These are phyloP conservation scores for Drosophila kikkawai DNA, from an alignment of 1,140 invertebrate genomes.

Conservation along the genomic window DNA sequence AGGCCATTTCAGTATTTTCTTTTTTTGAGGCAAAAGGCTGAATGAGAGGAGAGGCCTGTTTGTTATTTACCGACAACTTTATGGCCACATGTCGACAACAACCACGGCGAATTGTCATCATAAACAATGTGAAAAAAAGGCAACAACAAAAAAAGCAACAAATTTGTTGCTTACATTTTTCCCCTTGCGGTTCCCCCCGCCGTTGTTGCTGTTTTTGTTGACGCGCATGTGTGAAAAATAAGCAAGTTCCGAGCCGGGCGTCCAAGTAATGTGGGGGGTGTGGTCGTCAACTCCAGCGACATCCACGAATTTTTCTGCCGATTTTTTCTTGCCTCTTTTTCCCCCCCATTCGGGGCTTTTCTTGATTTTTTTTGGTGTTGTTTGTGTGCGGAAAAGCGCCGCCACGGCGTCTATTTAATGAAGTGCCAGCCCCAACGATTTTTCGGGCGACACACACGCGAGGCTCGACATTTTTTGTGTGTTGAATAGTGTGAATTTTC, in stretches of 20 bases:
- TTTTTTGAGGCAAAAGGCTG: slow-evolving; percentile 15
- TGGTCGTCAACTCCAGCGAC: slow-evolving; percentile 44
- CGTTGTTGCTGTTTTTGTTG: slow-evolving; percentile 40
- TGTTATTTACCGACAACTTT: slow-evolving; percentile 82
- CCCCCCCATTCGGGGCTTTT: slow-evolving; percentile 14
- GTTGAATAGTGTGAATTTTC: slow-evolving; percentile 72
- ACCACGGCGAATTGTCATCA: slow-evolving; percentile 69
- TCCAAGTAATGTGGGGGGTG: slow-evolving; percentile 66
- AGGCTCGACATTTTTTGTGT: slow-evolving; percentile 43
- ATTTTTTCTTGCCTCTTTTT: slow-evolving; percentile 12
- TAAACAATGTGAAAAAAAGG: slow-evolving; percentile 60
- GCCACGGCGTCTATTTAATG: slow-evolving; percentile 76
- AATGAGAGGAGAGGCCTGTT: slow-evolving; percentile 58
- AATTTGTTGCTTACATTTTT: slow-evolving; percentile 70
- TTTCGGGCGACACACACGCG: slow-evolving; percentile 13
- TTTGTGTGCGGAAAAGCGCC: slow-evolving; percentile 63
- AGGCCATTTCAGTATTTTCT: slow-evolving; percentile 12
- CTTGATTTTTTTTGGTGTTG: slow-evolving; percentile 15
- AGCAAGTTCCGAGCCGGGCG: slow-evolving; percentile 49
- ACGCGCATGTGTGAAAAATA: slow-evolving; percentile 80
- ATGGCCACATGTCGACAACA: slow-evolving; percentile 74
- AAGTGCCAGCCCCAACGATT: slow-evolving; percentile 65
- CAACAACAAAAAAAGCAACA: slow-evolving; percentile 38
- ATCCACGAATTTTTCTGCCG: slow-evolving; percentile 36
- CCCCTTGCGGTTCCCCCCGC: not conserved